Percentiles rank a stretch among this genome's conserved stretches.
Evolutionary conservation across 1,140 invertebrate species (phyloP).

Genomic region (Calycopis cecrops): DNA sequence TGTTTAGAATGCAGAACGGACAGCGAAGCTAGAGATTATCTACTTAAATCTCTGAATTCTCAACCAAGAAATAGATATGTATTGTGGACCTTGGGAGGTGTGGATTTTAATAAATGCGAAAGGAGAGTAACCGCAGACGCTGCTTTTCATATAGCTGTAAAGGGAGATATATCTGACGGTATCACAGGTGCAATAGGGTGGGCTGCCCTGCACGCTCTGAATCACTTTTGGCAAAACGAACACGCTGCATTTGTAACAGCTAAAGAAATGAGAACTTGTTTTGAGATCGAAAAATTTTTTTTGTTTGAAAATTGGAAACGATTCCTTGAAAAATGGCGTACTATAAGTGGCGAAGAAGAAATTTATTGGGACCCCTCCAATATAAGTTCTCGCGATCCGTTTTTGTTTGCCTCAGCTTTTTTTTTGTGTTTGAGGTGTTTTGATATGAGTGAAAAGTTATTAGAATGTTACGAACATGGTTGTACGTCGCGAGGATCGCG

Average conservation of each 20-base stretch:
- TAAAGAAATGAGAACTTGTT: slow-evolving; percentile 62
- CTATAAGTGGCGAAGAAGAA: slow-evolving; percentile 59
- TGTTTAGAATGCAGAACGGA: slow-evolving; percentile 48
- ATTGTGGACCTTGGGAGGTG: slow-evolving; percentile 52
- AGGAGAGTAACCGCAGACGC: slow-evolving; percentile 36
- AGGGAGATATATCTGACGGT: slow-evolving; percentile 51
- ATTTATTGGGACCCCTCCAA: slow-evolving; percentile 47
- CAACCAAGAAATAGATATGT: slow-evolving; percentile 52
- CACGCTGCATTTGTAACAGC: slow-evolving; percentile 53
- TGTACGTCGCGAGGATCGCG: slow-evolving; percentile 41
- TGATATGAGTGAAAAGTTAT: slow-evolving; percentile 44
- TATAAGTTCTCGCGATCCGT: slow-evolving; percentile 40
- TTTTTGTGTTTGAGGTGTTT: slow-evolving; percentile 62
- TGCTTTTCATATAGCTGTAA: slow-evolving; percentile 54
- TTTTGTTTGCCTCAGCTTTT: slow-evolving; percentile 55
- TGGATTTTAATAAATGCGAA: slow-evolving; percentile 46
- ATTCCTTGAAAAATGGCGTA: slow-evolving; percentile 47
- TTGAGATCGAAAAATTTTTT: slow-evolving; percentile 40
- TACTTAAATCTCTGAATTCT: slow-evolving; percentile 39
- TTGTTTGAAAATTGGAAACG: slow-evolving; percentile 58
- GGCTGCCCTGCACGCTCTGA: slow-evolving; percentile 55
- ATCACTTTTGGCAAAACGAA: slow-evolving; percentile 46
- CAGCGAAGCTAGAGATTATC: slow-evolving; percentile 39
- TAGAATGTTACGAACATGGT: slow-evolving; percentile 44
- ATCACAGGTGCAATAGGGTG: slow-evolving; percentile 52